Base-by-base conservation (phyloP, 1,140 invertebrate genomes). In the Campoletis sonorensis region DNA sequence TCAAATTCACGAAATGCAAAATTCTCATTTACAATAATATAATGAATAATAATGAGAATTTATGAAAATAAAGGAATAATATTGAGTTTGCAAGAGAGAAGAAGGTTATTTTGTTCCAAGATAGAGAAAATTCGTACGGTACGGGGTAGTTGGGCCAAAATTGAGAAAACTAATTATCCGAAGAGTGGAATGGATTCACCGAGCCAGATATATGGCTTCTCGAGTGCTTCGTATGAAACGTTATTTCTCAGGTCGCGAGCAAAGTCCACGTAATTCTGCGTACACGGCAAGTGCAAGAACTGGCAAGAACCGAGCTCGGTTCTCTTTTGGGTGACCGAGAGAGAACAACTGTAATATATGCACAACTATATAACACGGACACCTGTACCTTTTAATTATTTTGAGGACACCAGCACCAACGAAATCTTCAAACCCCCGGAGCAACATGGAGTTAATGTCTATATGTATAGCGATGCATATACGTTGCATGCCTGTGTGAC, bases 371-470 rank as follows among this genome's bases (percentile, higher is more conserved):
- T 45, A 54, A n/a, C 75, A 45, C 26, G 79, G 79, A 79, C 71
- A 83, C 82, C 80, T 79, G 77, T 80, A 79, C 71, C 83, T 80
- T 80, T 82, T 81, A 84, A 84, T 84, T 84, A 84, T 82, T 84
- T 84, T 75, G 77, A 78, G 54, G 75, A 78, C 75, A 64, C 30
- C 27, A 78, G 51, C 23, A 15, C 71, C 3, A 68, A 73, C 13
- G 58, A 64, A 54, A 64, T 64, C 58, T 21, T 23, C 16, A 21
- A n/a, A 33, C 26, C 4, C 72, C 49, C 49, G 51, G 26, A 37
- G 54, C 21, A 58, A 40, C 13, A 54, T 21, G 45, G 18, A 73
- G 37, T 10, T 23, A 26, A 64, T 68, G 64, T 68, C 26, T 5
- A 33, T 30, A 68, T 68, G n/a, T n/a, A n/a, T n/a, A n/a, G n/a